These are phyloP conservation scores for Ladona fulva DNA, from an alignment of 1,140 invertebrate species.

Conservation along the genomic window DNA sequence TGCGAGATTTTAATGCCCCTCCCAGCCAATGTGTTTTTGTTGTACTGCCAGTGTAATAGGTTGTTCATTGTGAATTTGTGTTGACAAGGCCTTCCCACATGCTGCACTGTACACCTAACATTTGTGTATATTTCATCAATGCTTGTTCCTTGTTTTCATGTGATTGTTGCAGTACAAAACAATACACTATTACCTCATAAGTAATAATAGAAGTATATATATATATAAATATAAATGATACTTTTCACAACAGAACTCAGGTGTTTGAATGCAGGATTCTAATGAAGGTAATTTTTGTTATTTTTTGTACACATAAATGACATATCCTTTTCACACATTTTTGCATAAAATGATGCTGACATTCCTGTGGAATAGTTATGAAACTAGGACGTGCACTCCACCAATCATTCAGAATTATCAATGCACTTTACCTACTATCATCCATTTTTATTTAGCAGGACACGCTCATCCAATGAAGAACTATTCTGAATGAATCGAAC, in stretches of 20 bases:
- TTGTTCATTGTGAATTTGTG: conserved; percentile 1
- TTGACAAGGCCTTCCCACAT: not conserved
- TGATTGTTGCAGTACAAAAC: conserved; percentile 9
- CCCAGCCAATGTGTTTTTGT: not conserved
- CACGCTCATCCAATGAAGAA: not conserved
- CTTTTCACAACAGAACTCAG: conserved; percentile 9
- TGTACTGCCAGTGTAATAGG: not conserved
- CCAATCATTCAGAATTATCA: conserved; percentile 2
- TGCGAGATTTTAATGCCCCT: not conserved
- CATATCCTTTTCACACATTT: conserved; percentile 1
- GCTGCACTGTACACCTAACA: conserved; percentile 3
- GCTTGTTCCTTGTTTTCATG: conserved; percentile 9
- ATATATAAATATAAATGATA: conserved; percentile 10
- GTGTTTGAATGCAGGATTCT: conserved; percentile 4
- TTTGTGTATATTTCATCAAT: conserved; percentile 10
- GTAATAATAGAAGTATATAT: conserved; percentile 11
- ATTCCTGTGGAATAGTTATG: conserved; percentile 9
- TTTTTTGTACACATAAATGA: conserved; percentile 10
- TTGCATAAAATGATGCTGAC: conserved; percentile 1
- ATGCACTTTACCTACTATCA: not conserved
- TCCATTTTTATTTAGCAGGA: not conserved
- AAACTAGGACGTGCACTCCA: conserved; percentile 3
- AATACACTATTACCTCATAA: conserved; percentile 10
- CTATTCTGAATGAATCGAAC: not conserved
- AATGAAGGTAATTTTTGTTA: conserved; percentile 10